Percentiles rank a stretch among this genome's conserved stretches.
Conservation (phyloP, 2,888 invertebrate species). For the Thera obeliscata region DNA sequence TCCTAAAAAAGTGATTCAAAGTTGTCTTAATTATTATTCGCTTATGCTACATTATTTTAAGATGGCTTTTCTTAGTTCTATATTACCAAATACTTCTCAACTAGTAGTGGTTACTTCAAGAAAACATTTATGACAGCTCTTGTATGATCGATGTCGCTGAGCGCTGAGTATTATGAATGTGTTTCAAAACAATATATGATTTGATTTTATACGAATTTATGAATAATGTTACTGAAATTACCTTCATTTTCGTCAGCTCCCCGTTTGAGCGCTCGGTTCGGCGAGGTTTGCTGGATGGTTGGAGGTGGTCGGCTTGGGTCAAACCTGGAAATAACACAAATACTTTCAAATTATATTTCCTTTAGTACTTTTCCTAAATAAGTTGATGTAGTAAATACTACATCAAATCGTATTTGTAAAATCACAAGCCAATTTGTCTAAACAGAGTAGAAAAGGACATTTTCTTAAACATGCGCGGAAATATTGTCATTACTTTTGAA, state of each 20-base stretch:
- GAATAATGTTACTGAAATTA: constrained; percentile 8
- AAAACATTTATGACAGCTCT: constrained; percentile 14
- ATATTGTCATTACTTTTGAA: too few species aligned
- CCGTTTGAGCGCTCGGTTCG: constrained; percentile 15
- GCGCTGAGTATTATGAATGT: constrained; percentile 41
- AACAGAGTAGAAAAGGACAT: too few species aligned
- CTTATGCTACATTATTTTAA: constrained; percentile 38
- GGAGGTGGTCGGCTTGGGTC: constrained; percentile 69
- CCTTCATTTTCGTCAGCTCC: constrained; percentile 20
- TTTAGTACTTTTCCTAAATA: too few species aligned
- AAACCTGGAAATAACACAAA: constrained; percentile 50
- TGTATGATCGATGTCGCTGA: constrained; percentile 50
- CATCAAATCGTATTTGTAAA: not conserved
- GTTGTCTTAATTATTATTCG: constrained; percentile 42
- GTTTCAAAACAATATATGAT: not conserved
- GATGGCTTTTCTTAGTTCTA: constrained; percentile 26
- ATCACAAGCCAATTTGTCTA: too few species aligned
- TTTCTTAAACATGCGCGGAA: too few species aligned
- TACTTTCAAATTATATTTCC: not conserved
- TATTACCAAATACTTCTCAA: constrained; percentile 8
- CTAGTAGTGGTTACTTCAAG: constrained; percentile 12
- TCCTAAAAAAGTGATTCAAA: not conserved
- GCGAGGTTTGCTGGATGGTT: constrained; percentile 44
- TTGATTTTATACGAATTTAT: constrained; percentile 1
- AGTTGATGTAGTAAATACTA: not conserved